Evolutionary conservation across 2,888 invertebrate genomes (phyloP).

Genomic region (Allygus modestus): DNA sequence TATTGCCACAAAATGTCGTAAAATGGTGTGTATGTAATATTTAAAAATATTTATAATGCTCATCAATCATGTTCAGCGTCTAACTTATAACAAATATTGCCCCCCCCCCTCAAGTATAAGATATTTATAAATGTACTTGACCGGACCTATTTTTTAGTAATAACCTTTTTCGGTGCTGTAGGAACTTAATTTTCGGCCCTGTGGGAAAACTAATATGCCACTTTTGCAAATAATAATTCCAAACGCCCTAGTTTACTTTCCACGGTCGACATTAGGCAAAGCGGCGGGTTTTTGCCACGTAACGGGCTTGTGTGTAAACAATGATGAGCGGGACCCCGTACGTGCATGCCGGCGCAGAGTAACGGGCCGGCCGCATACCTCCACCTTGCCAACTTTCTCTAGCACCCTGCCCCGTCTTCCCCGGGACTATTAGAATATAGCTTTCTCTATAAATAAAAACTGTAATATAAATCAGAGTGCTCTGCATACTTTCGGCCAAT

Average conservation of each 20-base stretch:
- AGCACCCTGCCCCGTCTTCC: not conserved
- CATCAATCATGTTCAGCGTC: no score
- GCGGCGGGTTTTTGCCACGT: not conserved
- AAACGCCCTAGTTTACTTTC: constrained; percentile 7
- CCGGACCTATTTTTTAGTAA: no score
- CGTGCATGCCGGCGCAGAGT: not conserved
- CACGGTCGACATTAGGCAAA: not conserved
- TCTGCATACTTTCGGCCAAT: constrained; percentile 21
- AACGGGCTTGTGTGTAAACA: not conserved
- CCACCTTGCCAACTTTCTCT: constrained; percentile 7
- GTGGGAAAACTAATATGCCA: not conserved
- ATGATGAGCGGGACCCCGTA: not conserved
- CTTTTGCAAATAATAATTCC: no score
- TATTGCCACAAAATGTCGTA: no score
- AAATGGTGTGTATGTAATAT: no score
- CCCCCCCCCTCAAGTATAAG: no score
- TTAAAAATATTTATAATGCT: no score
- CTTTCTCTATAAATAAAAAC: constrained; percentile 41
- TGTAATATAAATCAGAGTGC: constrained; percentile 8
- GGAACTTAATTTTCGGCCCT: no score
- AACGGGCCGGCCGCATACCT: constrained; percentile 26
- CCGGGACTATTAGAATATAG: constrained; percentile 20
- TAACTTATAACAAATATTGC: no score
- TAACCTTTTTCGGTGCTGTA: no score
- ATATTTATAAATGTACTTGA: no score